Percentiles rank a stretch among this genome's conserved stretches.
Evolutionary conservation across 2,113 vertebrate genomes (phyloP).

Genomic region (Pontoporia blainvillei): DNA sequence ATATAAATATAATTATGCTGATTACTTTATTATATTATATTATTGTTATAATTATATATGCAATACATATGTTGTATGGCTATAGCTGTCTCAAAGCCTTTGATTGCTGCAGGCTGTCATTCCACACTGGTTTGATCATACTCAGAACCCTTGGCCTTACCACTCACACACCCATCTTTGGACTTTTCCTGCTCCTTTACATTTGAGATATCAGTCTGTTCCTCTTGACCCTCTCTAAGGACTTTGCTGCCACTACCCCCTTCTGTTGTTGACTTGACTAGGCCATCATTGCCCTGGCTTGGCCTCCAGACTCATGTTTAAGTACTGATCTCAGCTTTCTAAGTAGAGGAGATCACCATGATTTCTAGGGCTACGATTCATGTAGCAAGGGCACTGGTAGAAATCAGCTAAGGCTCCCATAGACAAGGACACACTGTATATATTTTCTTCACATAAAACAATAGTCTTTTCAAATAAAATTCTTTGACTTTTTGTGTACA

Average conservation of each 20-base stretch:
- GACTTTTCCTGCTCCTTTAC: neutral
- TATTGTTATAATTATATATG: neutral
- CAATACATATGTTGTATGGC: neutral
- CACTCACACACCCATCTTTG: neutral
- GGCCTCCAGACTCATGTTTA: neutral
- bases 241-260: neutral
- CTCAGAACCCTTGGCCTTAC: neutral
- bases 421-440: neutral
- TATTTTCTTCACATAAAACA: neutral
- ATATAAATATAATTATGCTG: too few species aligned
- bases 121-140: neutral
- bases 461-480: neutral
- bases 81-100: neutral
- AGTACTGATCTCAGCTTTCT: neutral
- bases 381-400: neutral
- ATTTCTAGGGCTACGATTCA: neutral
- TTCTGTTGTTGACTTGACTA: neutral
- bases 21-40: neutral
- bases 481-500: neutral
- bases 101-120: neutral
- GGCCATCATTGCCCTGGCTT: neutral
- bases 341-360: neutral
- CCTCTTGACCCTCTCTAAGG: neutral
- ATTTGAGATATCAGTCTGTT: neutral
- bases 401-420: neutral